Conservation (phyloP, 2,797 vertebrate genomes). For the Siniperca obscura region DNA sequence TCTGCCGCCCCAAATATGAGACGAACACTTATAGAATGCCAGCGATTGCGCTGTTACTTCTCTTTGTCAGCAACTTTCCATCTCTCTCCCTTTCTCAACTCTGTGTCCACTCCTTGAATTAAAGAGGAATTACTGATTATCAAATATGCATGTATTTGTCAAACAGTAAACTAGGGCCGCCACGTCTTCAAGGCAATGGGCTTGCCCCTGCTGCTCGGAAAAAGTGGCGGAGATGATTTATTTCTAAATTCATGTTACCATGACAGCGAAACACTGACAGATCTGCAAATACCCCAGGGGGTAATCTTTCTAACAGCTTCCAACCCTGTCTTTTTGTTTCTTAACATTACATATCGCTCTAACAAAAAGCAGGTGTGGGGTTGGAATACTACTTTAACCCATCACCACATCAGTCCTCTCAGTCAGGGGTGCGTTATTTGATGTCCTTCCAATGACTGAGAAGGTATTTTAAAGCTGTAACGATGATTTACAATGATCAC, state of each 20-base stretch:
- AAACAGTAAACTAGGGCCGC: constrained; percentile 43
- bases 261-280: constrained; percentile 72
- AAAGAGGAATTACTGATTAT: constrained; percentile 51
- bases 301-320: constrained; percentile 78
- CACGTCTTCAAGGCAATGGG: constrained; percentile 32
- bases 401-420: constrained; percentile 67
- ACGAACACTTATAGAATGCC: constrained; percentile 4
- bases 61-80: constrained; percentile 51
- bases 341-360: constrained; percentile 74
- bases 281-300: constrained; percentile 66
- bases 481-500: constrained; percentile 77
- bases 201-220: constrained; percentile 53
- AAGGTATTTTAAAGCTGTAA: constrained; percentile 77
- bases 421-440: constrained; percentile 72
- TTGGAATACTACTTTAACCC: constrained; percentile 69
- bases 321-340: constrained; percentile 67
- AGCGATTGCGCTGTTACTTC: constrained; percentile 15
- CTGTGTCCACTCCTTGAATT: constrained; percentile 42
- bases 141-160: constrained; percentile 52
- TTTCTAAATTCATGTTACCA: constrained; percentile 71
- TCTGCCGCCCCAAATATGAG: not conserved
- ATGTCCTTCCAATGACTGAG: constrained; percentile 78
- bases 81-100: constrained; percentile 26
- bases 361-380: constrained; percentile 82
- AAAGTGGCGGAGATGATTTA: constrained; percentile 61